Percentiles rank a stretch among this genome's conserved stretches.
phyloP scores from a whole-genome alignment of 2,797 vertebrate species.

The Vipera ursinii region DNA sequence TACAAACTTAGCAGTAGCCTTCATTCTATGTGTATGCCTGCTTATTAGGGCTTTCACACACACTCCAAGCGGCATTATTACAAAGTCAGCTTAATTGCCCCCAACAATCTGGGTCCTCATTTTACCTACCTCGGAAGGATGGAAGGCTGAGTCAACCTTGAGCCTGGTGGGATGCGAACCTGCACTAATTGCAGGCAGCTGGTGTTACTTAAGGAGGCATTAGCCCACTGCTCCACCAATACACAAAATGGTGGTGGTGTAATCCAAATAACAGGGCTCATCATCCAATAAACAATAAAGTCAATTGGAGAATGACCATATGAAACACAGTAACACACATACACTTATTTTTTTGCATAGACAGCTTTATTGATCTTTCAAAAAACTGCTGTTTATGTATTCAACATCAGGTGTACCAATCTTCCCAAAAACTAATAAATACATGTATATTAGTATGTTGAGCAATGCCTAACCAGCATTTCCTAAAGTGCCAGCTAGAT shows the following conservation, averaged over 20 bases:
- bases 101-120: too few species aligned
- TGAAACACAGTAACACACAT: neutral
- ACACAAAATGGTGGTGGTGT: neutral
- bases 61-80: too few species aligned
- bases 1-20: too few species aligned
- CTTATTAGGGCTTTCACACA: too few species aligned
- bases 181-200: too few species aligned
- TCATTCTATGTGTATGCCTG: too few species aligned
- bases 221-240: too few species aligned
- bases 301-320: neutral
- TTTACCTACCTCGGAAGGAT: too few species aligned
- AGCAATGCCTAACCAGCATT: neutral
- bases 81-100: too few species aligned
- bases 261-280: neutral
- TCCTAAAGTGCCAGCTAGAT: neutral
- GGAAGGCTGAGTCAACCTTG: too few species aligned
- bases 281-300: neutral
- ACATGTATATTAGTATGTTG: neutral
- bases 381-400: neutral
- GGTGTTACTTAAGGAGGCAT: too few species aligned
- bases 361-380: neutral
- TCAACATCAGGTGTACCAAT: neutral
- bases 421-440: neutral
- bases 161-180: too few species aligned
- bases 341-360: neutral